These are phyloP conservation scores for Pomacea maculata DNA, from an alignment of 1,140 invertebrate species.

Conservation along the genomic window DNA sequence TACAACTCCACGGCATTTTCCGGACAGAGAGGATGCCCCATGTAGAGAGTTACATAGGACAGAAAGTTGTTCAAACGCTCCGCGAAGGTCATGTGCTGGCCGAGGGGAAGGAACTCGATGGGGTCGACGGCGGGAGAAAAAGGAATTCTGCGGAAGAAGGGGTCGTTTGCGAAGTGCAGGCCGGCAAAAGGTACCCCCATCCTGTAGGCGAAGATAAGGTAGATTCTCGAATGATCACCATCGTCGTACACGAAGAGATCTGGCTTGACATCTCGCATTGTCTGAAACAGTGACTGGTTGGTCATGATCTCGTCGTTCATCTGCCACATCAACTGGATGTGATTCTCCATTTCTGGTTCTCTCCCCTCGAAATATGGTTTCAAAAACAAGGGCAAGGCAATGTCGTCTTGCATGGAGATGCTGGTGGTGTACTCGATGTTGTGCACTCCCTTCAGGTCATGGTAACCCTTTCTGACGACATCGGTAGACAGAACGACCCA, in stretches of 20 bases:
- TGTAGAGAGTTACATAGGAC: not conserved
- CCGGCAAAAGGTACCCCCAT: constrained; percentile 25
- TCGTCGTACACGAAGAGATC: constrained; percentile 29
- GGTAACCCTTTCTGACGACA: no score
- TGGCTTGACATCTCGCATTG: not conserved
- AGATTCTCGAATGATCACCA: not conserved
- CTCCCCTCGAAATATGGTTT: no score
- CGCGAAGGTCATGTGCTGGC: constrained; percentile 18
- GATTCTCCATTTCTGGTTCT: no score
- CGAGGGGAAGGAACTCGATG: not conserved
- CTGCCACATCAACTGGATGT: no score
- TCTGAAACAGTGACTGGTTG: constrained; percentile 6
- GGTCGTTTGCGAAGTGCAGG: constrained; percentile 6
- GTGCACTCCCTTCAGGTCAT: no score
- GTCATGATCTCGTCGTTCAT: not conserved
- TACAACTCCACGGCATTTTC: not conserved
- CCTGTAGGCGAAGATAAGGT: constrained; percentile 26
- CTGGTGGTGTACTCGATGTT: no score
- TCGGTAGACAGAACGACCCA: no score
- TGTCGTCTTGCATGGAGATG: no score
- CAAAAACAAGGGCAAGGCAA: no score
- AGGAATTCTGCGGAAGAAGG: constrained; percentile 6
- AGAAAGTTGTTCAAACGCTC: constrained; percentile 12
- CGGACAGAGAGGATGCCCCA: not conserved
- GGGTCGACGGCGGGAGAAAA: constrained; percentile 18